These are phyloP conservation scores for Tromatobia lineatoria DNA, from an alignment of 2,888 invertebrate species.

Conservation along the genomic window DNA sequence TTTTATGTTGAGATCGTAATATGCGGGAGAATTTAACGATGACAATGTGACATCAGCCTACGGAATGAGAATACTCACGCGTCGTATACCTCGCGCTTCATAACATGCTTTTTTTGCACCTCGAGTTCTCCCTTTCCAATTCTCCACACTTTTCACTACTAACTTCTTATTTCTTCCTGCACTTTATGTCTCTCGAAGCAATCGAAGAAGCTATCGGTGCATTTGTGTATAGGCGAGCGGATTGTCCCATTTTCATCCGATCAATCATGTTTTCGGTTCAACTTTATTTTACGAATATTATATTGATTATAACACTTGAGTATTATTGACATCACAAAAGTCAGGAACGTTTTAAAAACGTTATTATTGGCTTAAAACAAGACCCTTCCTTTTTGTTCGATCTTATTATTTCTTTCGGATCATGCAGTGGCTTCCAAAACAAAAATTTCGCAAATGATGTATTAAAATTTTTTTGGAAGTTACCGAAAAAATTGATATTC, in stretches of 20 bases:
- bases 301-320: not conserved
- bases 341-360: not conserved
- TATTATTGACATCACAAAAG: not conserved
- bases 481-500: not conserved
- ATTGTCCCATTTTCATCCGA: not conserved
- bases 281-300: not conserved
- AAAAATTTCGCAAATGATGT: not conserved
- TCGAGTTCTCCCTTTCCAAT: conserved; percentile 4
- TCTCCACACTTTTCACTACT: not conserved
- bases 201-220: not conserved
- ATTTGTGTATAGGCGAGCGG: not conserved
- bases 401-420: not conserved
- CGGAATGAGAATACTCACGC: conserved; percentile 26
- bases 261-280: conserved; percentile 1
- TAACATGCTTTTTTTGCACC: conserved; percentile 29
- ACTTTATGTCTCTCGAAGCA: conserved; percentile 4
- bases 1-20: conserved; percentile 39
- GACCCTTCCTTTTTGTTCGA: not conserved
- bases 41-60: conserved; percentile 22
- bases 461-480: not conserved
- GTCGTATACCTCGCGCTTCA: conserved; percentile 34
- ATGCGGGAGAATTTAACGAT: conserved; percentile 19
- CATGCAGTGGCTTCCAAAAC: not conserved
- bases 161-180: conserved; percentile 12
- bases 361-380: not conserved